Evolutionary conservation across 2,113 vertebrate genomes (phyloP).

Genomic region (Chloropsis cyanopogon): DNA sequence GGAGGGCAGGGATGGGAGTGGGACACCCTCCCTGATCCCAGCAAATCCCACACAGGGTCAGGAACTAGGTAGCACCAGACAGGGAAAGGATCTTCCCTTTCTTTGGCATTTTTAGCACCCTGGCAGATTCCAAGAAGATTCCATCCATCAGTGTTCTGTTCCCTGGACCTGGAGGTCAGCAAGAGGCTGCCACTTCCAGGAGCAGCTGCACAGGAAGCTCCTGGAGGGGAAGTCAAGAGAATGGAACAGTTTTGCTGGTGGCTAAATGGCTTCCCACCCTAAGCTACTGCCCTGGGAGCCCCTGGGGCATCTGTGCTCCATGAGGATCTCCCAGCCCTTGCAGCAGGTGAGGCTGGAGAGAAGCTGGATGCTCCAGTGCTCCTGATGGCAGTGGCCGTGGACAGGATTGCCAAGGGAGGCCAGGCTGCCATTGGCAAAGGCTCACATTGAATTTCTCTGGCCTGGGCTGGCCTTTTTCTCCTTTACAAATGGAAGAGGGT

Average conservation of each 20-base stretch:
- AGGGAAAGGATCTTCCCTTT: neutral
- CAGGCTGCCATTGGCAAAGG: neutral
- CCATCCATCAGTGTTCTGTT: neutral
- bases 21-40: neutral
- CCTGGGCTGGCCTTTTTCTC: neutral
- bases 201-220: neutral
- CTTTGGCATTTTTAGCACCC: neutral
- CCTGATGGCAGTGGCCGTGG: neutral
- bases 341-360: neutral
- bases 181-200: neutral
- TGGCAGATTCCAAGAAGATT: neutral
- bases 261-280: neutral
- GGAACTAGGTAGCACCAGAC: neutral
- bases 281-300: neutral
- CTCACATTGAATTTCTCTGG: neutral
- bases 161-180: neutral
- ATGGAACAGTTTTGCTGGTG: neutral
- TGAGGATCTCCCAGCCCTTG: neutral
- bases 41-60: neutral
- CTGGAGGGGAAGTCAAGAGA: neutral
- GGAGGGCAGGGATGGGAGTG: neutral
- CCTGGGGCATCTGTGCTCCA: neutral
- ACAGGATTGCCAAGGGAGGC: neutral
- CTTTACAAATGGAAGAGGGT: rapidly evolving
- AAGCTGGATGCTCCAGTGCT: neutral